Evolutionary conservation across 2,888 invertebrate species (phyloP), one percentile per base, ranked within the genome.

Genomic region (Iphiclides podalirius): DNA sequence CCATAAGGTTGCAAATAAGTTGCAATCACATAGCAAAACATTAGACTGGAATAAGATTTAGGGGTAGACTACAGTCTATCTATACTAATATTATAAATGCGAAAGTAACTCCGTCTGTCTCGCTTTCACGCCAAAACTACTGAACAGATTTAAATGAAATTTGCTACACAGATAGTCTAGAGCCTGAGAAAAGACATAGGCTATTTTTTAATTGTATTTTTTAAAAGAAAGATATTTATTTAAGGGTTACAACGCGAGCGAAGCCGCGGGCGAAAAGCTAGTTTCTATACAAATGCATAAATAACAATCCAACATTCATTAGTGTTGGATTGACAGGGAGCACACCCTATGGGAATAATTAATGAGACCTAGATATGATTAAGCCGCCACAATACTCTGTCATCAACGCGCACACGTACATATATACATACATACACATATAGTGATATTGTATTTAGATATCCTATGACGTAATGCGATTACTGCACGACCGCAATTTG

Each of bases 351-450:
- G 70, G 66, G 82, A 75, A 83, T 83, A 77, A 83, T 81, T 84
- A 81, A 83, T 77, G 75, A 71, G 69, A 54, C 67, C 68, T 67
- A 72, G 76, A 81, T 83, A 82, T 80, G 77, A 81, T 84, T 82
- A 82, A 72, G 67, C 72, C 59, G 54, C 75, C 79, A 83, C 82
- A 84, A 84, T 81, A 72, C 68, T 43, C 52, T 75, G 79, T 83
- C 79, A 81, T 82, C 79, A 82, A 63, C 68, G 70, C 65, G 64
- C 55, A 49, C 52, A 46, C 38, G 36, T 42, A 54, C 33, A 17
- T 46, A 46, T 36, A 34, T 42, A 54, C 33, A 17, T 46, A 52
- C 46, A 56, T 43, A 54, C 37, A 53, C 2, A 11, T 20, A 6
- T 46, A 51, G 54, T 16, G 37, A 15, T 17, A 16, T 33, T 16